A percentile compares a stretch with the other conserved stretches of the same genome.
Conservation (phyloP, 2,797 vertebrate species). For the Intellagama lesueurii region DNA sequence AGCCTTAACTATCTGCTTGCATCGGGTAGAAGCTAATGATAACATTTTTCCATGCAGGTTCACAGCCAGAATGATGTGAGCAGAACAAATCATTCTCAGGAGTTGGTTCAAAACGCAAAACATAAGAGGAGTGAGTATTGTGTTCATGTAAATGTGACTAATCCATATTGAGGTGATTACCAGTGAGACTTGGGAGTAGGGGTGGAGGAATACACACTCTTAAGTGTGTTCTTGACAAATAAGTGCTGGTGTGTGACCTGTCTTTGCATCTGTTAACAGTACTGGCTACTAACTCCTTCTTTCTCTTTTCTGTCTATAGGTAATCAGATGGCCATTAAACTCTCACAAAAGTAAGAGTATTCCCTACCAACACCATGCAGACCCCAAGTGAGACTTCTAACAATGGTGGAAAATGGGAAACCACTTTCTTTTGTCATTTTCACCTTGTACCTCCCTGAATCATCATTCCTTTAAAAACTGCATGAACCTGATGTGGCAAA, state of each 20-base stretch:
- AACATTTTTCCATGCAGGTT: not conserved
- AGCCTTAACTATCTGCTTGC: not conserved
- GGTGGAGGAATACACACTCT: not conserved
- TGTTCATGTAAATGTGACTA: not conserved
- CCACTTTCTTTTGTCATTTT: not conserved
- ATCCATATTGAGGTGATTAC: not conserved
- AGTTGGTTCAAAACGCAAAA: not conserved
- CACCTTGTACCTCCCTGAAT: not conserved
- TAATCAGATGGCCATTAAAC: not conserved
- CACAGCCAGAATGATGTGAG: not conserved
- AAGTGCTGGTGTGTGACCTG: not conserved
- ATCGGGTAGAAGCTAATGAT: not conserved
- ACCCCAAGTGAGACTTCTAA: not conserved
- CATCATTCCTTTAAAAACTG: not conserved
- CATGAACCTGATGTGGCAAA: not conserved
- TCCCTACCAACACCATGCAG: not conserved
- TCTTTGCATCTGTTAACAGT: not conserved
- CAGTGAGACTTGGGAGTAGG: not conserved
- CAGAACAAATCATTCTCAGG: not conserved
- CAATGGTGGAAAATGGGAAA: not conserved
- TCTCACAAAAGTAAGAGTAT: not conserved
- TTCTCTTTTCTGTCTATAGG: not conserved
- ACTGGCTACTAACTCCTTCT: not conserved
- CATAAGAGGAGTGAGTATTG: not conserved
- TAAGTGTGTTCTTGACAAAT: not conserved